These are phyloP conservation scores for Agriopis aurantiaria DNA, from an alignment of 2,888 invertebrate genomes.

Conservation along the genomic window DNA sequence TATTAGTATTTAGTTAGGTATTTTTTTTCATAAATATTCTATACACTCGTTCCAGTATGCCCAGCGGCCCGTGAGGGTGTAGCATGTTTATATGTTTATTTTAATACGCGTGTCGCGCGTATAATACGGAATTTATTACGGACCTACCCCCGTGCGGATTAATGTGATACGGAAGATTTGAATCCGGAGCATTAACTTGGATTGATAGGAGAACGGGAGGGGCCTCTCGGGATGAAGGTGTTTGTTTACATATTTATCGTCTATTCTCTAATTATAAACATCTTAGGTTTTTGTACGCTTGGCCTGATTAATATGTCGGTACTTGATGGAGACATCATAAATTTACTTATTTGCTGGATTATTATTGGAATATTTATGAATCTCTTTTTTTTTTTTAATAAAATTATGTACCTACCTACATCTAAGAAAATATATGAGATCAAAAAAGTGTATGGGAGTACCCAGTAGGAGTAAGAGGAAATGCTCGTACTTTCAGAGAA, in stretches of 20 bases:
- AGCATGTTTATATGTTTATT: conserved; percentile 86
- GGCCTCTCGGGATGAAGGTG: conserved; percentile 48
- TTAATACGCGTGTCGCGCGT: conserved; percentile 87
- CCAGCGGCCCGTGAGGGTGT: conserved; percentile 74
- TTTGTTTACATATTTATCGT: conserved; percentile 42
- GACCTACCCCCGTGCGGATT: conserved; percentile 81
- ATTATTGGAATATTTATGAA: too few relatives aligned
- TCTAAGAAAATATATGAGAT: too few relatives aligned
- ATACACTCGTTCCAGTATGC: conserved; percentile 39
- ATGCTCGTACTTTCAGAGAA: too few relatives aligned
- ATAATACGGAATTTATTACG: conserved; percentile 86
- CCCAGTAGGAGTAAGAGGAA: too few relatives aligned
- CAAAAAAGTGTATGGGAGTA: too few relatives aligned
- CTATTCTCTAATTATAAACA: conserved; percentile 15
- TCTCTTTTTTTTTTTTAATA: too few relatives aligned
- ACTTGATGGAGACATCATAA: too few relatives aligned
- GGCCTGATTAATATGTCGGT: not conserved
- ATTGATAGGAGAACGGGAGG: conserved; percentile 72
- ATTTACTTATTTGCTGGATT: too few relatives aligned
- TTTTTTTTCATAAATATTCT: too few relatives aligned
- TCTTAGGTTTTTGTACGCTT: conserved; percentile 1
- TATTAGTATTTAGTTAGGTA: too few relatives aligned
- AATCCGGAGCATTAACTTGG: conserved; percentile 84
- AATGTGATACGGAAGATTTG: conserved; percentile 86
- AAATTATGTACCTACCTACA: too few relatives aligned